Percentiles rank a stretch among this genome's conserved stretches.
Conservation (phyloP, 2,797 vertebrate species). For the Dermochelys coriacea region DNA sequence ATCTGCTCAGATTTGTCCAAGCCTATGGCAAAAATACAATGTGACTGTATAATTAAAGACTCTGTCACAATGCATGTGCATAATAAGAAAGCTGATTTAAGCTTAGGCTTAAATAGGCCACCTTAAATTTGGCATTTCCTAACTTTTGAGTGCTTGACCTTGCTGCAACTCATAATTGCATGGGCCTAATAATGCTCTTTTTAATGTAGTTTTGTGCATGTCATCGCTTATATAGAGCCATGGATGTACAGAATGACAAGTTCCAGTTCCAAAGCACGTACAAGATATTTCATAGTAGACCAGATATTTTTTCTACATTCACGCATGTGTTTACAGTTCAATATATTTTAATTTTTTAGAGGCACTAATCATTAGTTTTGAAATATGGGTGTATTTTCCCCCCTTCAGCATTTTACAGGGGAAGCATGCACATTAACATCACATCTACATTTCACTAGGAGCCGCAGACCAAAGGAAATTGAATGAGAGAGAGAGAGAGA, state of each 20-base stretch:
- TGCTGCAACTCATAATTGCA: no score
- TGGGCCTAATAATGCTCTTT: background rate
- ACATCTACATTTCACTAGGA: fast-evolving
- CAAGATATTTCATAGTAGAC: background rate
- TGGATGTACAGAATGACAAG: fast-evolving
- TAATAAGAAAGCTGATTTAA: no score
- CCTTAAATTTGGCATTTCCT: no score
- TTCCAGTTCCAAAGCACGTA: background rate
- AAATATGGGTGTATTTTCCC: background rate
- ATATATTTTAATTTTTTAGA: no score
- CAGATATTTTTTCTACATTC: no score
- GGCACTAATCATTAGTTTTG: background rate
- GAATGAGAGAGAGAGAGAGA: background rate
- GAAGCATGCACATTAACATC: background rate
- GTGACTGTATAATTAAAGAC: no score
- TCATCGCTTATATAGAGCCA: fast-evolving
- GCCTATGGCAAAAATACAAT: no score
- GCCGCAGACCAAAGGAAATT: background rate
- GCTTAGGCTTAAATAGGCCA: no score
- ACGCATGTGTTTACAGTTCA: no score
- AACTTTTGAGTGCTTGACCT: no score
- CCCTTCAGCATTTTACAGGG: background rate
- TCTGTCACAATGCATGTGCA: no score
- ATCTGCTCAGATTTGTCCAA: no score
- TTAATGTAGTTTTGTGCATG: fast-evolving